Evolutionary conservation across 2,888 invertebrate genomes (phyloP).

Genomic region (Dynastes hyllus): DNA sequence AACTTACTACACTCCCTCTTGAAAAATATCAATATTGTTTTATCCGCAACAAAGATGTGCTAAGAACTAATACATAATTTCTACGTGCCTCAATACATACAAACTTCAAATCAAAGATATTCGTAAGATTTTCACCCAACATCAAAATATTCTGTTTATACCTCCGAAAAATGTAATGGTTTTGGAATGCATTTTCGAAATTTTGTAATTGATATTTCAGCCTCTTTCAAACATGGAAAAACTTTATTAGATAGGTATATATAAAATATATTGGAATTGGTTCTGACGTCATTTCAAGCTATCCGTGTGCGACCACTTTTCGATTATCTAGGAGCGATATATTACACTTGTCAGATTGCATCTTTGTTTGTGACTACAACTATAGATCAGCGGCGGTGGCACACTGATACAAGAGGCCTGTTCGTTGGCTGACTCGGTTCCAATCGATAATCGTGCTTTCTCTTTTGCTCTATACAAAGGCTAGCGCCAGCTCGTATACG

Average conservation of each 20-base stretch:
- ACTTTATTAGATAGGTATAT: background rate
- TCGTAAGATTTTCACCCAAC: too few relatives aligned
- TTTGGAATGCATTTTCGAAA: too few relatives aligned
- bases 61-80: too few relatives aligned
- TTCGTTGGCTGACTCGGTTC: conserved; percentile 21
- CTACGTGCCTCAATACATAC: too few relatives aligned
- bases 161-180: too few relatives aligned
- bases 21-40: too few relatives aligned
- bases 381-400: conserved; percentile 37
- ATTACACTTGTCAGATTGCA: conserved; percentile 49
- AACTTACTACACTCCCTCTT: too few relatives aligned
- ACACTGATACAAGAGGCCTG: conserved; percentile 33
- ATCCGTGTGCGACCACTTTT: conserved; percentile 45
- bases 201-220: too few relatives aligned
- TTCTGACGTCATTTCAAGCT: conserved; percentile 32
- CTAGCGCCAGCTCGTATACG: background rate
- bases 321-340: conserved; percentile 48
- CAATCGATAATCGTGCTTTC: conserved; percentile 49
- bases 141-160: too few relatives aligned
- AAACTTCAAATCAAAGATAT: too few relatives aligned
- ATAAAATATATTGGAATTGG: conserved; percentile 29
- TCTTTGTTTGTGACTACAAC: conserved; percentile 50
- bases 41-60: too few relatives aligned
- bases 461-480: background rate
- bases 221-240: too few relatives aligned